A percentile compares a stretch with the other conserved stretches of the same genome.
These are phyloP conservation scores for Hecatera dysodea DNA, from an alignment of 2,888 invertebrate species.

Conservation along the genomic window DNA sequence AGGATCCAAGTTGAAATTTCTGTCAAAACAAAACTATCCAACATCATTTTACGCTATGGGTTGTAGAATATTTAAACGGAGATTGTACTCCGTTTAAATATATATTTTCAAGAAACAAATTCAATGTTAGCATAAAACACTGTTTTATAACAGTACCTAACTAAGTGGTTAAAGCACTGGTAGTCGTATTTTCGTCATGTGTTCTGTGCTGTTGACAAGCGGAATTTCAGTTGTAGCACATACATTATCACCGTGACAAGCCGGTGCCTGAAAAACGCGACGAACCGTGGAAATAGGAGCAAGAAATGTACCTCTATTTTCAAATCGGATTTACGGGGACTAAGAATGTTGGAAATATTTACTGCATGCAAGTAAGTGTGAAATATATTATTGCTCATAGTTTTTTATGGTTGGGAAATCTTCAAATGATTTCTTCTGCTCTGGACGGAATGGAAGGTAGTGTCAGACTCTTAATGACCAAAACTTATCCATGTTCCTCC, in stretches of 20 bases:
- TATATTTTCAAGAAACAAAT: neutral
- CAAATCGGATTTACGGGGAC: conserved; percentile 20
- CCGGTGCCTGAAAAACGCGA: conserved; percentile 43
- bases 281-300: conserved; percentile 30
- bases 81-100: too few relatives aligned
- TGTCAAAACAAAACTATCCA: neutral
- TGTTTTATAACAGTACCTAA: conserved; percentile 21
- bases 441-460: too few relatives aligned
- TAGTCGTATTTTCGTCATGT: conserved; percentile 45
- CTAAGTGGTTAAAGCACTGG: conserved; percentile 4
- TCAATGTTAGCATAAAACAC: neutral
- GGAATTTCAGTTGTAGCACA: conserved; percentile 48
- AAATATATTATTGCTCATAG: neutral
- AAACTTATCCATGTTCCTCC: too few relatives aligned
- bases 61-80: too few relatives aligned
- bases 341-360: conserved; percentile 34
- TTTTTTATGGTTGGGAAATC: too few relatives aligned
- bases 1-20: neutral
- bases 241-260: conserved; percentile 48
- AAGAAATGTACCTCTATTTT: conserved; percentile 41
- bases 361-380: neutral
- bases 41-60: neutral
- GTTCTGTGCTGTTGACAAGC: conserved; percentile 41
- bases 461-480: too few relatives aligned
- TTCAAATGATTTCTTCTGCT: too few relatives aligned